phyloP scores from a whole-genome alignment of 2,888 invertebrate species.

The Chymomyza caudatula region DNA sequence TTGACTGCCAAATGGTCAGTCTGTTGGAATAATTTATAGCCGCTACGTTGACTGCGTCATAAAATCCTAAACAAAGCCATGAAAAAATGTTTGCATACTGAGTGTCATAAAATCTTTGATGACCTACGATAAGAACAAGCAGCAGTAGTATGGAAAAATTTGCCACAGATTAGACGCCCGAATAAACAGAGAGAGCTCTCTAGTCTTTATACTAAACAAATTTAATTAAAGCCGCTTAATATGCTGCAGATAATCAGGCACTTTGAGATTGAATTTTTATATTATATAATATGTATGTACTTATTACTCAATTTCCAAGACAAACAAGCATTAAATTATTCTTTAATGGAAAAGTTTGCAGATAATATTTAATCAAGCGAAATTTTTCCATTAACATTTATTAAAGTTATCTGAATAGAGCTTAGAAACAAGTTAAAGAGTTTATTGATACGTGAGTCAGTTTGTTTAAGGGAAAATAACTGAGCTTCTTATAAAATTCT shows the following conservation, averaged over 20 bases:
- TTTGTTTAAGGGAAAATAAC: background rate
- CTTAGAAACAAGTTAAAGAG: background rate
- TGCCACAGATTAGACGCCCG: background rate
- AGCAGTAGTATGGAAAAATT: background rate
- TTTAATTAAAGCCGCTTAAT: background rate
- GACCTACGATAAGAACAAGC: background rate
- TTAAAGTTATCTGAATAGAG: background rate
- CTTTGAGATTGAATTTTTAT: background rate
- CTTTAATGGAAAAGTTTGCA: background rate
- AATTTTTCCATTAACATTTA: background rate
- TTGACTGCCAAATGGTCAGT: slow-evolving; percentile 31
- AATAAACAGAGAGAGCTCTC: background rate
- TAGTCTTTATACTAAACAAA: background rate
- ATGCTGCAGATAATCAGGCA: background rate
- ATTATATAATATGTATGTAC: too few relatives aligned
- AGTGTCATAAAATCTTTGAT: slow-evolving; percentile 7
- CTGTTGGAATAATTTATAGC: slow-evolving; percentile 32
- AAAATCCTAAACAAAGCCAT: slow-evolving; percentile 29
- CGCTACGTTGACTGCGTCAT: slow-evolving; percentile 22
- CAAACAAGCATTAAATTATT: background rate
- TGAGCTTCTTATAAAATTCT: too few relatives aligned
- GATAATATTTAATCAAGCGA: background rate
- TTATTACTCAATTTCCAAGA: background rate
- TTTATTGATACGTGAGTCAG: background rate
- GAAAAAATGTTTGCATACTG: slow-evolving; percentile 13